Base-by-base conservation (phyloP, 2,113 vertebrate species). In the Aleadryas rufinucha region DNA sequence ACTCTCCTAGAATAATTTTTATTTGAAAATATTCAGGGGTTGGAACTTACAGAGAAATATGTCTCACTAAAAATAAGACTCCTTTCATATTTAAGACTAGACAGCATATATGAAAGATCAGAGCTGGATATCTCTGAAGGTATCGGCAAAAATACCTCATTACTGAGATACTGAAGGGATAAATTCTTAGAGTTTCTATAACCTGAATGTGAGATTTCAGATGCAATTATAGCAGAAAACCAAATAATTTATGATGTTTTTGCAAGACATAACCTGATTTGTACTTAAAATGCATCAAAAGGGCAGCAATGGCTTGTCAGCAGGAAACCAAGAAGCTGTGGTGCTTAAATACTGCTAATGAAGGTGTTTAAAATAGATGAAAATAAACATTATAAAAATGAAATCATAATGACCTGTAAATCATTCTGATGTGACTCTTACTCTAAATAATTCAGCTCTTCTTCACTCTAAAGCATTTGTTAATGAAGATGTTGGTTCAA, bases 191-290 rank as follows among this genome's bases (percentile, higher is more conserved):
- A 64, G 22, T 69, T 93, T 91, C 59, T 71, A 5, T 72, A 83
- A 45, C 23, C 45, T 33, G 45, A 80, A 57, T 54, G 61, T 39
- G 50, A 86, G 31, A 82, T 87, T 82, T 82, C 72, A 91, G 70
- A 79, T 42, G 59, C 30, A 63, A 45, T 71, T 86, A 79, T 24
- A 87, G 61, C n/a, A 87, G 45, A 59, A 93, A 76, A n/a, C 8
- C n/a, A 47, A 94, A 86, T 93, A 80, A 96, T 87, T 95, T 70
- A 85, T 93, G 69, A 76, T 91, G 81, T 42, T 96, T 95, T 78
- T 87, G 61, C 65, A 87, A 68, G 31, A 47, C 23, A 39, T 50
- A 89, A 82, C 75, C 82, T 85, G 66, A 85, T 95, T 80, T 59
- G 41, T 85, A 88, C 47, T 91, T 90, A 59, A 95, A 96, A 56